Base-by-base conservation (phyloP, 2,888 invertebrate genomes). In the Caenorhabditis drosophilae region DNA sequence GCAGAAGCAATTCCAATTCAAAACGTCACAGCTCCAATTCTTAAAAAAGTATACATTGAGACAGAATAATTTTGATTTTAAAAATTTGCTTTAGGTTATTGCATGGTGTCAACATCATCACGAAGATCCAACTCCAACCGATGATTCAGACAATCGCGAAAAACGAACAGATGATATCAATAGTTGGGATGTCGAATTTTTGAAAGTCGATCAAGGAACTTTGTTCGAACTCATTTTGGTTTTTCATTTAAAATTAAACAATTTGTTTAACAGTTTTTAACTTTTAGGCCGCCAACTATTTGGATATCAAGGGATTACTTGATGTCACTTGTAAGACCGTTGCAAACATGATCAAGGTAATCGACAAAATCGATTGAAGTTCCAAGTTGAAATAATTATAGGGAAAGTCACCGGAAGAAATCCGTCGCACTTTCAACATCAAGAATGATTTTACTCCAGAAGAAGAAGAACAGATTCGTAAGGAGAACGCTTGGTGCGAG, bases 131-230 rank as follows among this genome's bases (percentile, higher is more conserved):
- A 93, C 94, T 23, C 48, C 62, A 27, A 90, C 92, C 79, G 91
- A 93, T 9, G 96, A 98, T 80, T 95, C 96, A 83, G 96, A 97
- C 84, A 93, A 92, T 85, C 93, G 93, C 84, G 94, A 95, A 84
- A 97, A 96, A 83, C 88, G 97, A n/a, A 97, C 97, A 0, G 97
- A 98, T 84, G 97, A 98, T 84, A 98, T 98, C 75, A 92, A 92
- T 23, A 93, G 93, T 0, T 98, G 98, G 98, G 98, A 98, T 87
- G 93, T 94, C 0, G 97, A 98, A 85, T 98, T 98, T 83, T 87
- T 99, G 9, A 98, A 98, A 88, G 96, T 97, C 31, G 95, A 96
- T 84, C 95, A 96, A 85, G 94, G 93, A 61, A 96, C 95, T 1
- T 86, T 97, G 15, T 96, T 95, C 84, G 96, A 96, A 86, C 87